Percentiles rank a stretch among this genome's conserved stretches.
These are phyloP conservation scores for Caerostris extrusa DNA, from an alignment of 1,140 invertebrate species.

Conservation along the genomic window DNA sequence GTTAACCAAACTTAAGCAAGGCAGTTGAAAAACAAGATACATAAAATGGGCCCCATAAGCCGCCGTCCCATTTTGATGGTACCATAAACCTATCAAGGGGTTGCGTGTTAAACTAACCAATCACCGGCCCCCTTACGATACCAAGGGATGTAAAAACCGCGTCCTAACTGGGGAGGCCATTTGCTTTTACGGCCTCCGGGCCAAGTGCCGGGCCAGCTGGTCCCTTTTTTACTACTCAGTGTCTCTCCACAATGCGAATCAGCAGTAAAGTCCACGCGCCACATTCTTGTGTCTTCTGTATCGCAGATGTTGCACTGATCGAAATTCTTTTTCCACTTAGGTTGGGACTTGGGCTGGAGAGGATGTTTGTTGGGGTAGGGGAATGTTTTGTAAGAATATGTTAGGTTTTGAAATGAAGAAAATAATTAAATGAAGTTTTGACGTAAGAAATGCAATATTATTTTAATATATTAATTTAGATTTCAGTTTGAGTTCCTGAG, in stretches of 20 bases:
- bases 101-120: constrained; percentile 76
- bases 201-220: constrained; percentile 66
- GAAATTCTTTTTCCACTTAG: constrained; percentile 38
- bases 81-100: constrained; percentile 70
- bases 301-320: constrained; percentile 63
- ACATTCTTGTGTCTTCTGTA: background rate
- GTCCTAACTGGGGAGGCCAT: constrained; percentile 48
- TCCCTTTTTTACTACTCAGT: constrained; percentile 58
- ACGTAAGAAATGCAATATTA: too few relatives aligned
- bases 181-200: constrained; percentile 70
- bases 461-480: too few relatives aligned
- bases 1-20: constrained; percentile 53
- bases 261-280: constrained; percentile 64
- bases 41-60: constrained; percentile 59
- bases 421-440: too few relatives aligned
- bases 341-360: background rate
- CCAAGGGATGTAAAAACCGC: constrained; percentile 62
- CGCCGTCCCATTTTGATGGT: constrained; percentile 48
- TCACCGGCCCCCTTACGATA: constrained; percentile 68
- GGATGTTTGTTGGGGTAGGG: background rate
- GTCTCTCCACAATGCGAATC: constrained; percentile 70
- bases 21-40: constrained; percentile 47
- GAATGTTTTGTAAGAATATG: background rate
- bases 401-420: too few relatives aligned
- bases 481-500: too few relatives aligned